phyloP scores from a whole-genome alignment of 2,888 invertebrate species.

The Glaucopsyche alexis region DNA sequence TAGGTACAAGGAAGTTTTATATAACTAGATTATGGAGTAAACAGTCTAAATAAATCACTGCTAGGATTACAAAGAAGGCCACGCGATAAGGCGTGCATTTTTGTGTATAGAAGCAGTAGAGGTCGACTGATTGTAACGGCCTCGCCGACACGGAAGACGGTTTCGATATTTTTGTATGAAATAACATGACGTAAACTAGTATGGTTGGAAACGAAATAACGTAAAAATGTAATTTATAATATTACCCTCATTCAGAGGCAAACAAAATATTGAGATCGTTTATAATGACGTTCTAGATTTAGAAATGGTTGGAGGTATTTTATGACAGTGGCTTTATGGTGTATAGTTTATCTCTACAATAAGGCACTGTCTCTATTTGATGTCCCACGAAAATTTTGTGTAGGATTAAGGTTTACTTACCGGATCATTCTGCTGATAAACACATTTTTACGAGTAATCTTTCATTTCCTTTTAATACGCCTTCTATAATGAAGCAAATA shows the following conservation, averaged over 20 bases:
- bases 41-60: constrained; percentile 36
- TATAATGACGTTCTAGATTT: no score
- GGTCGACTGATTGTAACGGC: constrained; percentile 65
- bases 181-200: constrained; percentile 45
- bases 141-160: constrained; percentile 70
- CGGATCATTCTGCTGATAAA: no score
- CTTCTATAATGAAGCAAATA: background rate
- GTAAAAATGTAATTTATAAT: background rate
- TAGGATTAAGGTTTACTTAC: background rate
- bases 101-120: constrained; percentile 45
- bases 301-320: no score
- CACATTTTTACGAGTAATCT: background rate
- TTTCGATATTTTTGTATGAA: constrained; percentile 55
- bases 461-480: constrained; percentile 11
- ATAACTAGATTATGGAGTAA: constrained; percentile 28
- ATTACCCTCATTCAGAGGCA: no score
- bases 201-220: constrained; percentile 3
- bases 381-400: background rate
- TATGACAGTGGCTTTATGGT: no score
- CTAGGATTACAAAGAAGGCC: constrained; percentile 50
- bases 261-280: no score
- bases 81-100: constrained; percentile 60
- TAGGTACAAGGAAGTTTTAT: constrained; percentile 1
- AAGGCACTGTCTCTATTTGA: background rate
- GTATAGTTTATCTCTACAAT: no score